Evolutionary conservation across 2,113 vertebrate species (phyloP), one percentile per base, ranked within the genome.

Genomic region (Istiophorus platypterus): DNA sequence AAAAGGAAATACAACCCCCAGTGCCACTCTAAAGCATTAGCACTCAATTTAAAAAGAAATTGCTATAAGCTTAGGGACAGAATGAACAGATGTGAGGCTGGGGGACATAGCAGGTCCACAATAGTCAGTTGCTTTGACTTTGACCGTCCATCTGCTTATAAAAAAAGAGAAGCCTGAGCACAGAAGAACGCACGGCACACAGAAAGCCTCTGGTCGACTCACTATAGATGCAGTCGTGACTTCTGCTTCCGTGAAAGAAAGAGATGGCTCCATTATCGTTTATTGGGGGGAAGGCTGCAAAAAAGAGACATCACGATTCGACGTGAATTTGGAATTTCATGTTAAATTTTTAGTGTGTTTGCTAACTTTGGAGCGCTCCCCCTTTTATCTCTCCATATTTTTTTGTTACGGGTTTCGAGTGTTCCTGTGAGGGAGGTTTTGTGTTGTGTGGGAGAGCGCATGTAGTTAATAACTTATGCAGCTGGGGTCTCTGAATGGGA

Each of bases 391-490:
- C 24, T 61, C 18, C 20, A 5, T 51, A 24, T 73, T 68, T 76
- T 72, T 78, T 49, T 81, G 59, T 74, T 72, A 42, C 51, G 57
- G 15, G 3, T 76, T 81, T 80, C 0, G 27, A 82, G 76, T 61
- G 66, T 29, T 65, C 63, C 74, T 78, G 37, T 26, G 84, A 78
- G 84, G 64, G 62, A 61, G 34, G 18, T 65, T 88, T 61, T 51
- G 68, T 67, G 58, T 70, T 85, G 82, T 78, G 79, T 67, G 88
- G 15, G 56, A 45, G 63, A 7, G 72, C 11, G 61, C 58, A 73
- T 79, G 75, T 76, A 54, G 70, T 78, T 88, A 84, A 88, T 88
- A 86, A 82, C 74, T 75, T 78, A 84, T 90, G 84, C 87, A 84
- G 84, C 51, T 27, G 67, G 67, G 70, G 69, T 80, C 85, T 86